Evolutionary conservation across 2,888 invertebrate genomes (phyloP).

Genomic region (Ceramica pisi): DNA sequence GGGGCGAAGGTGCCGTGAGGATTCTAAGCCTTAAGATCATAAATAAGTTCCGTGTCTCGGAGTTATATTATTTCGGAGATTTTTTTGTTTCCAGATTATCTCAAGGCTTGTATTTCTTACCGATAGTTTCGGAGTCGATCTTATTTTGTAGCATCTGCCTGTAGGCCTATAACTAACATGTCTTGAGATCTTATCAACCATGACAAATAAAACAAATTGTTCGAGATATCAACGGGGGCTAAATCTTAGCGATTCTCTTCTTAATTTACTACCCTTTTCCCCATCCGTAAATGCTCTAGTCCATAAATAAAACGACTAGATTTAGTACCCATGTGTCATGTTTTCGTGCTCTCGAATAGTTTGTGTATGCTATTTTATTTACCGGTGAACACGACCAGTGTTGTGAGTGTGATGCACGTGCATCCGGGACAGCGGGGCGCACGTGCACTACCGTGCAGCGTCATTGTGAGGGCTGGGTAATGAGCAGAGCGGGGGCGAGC

Average conservation of each 20-base stretch:
- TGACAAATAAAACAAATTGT: background rate
- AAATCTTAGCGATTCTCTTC: background rate
- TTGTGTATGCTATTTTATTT: constrained; percentile 41
- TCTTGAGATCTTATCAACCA: background rate
- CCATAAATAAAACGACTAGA: background rate
- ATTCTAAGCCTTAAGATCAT: too few species aligned
- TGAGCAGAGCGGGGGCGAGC: constrained; percentile 44
- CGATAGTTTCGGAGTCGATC: background rate
- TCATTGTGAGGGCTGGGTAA: constrained; percentile 17
- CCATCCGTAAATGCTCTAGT: background rate
- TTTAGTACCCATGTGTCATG: constrained; percentile 9
- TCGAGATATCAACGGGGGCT: background rate
- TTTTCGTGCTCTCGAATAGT: constrained; percentile 27
- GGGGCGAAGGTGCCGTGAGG: too few species aligned
- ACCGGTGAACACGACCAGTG: constrained; percentile 49
- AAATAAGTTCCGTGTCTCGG: too few species aligned
- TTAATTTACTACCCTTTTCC: background rate
- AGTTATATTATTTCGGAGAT: too few species aligned
- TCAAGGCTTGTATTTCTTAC: too few species aligned
- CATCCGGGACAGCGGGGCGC: constrained; percentile 71
- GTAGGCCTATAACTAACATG: background rate
- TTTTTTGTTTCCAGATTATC: too few species aligned
- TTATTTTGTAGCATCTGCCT: too few species aligned
- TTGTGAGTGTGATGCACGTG: constrained; percentile 70
- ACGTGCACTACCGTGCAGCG: constrained; percentile 59